Base-by-base conservation (phyloP, 2,888 invertebrate species). In the Patella ulyssiponensis region DNA sequence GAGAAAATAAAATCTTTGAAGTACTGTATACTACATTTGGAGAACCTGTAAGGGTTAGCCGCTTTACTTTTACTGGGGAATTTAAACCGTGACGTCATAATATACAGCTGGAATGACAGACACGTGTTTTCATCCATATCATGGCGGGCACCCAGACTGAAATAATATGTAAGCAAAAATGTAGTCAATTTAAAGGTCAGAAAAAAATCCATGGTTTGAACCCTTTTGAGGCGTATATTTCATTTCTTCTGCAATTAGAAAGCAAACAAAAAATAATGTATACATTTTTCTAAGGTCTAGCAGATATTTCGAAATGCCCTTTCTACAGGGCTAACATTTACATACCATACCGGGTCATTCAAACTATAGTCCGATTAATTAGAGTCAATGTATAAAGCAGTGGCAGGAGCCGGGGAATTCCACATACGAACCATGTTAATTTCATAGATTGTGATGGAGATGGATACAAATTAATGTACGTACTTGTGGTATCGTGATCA, bases 91-190 rank as follows among this genome's bases (percentile, higher is more conserved):
- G 84, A 80, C 72, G 84, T 84, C 84, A 84, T 84, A 52, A 84
- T 82, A 71, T 82, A 84, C 54, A 80, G 79, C 70, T 80, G 77
- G 71, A 80, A 80, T 69, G 82, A 77, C 64, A 81, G 77, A 20
- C 84, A 84, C 1, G 77, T 80, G 74, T 84, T 84, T n/a, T 80
- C 82, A 74, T 84, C 81, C 81, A 83, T 82, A 78, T 84, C 84
- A 71, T 84, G 84, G 0, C 82, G 74, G 1, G 84, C 80, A 12
- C 84, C 82, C 0, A 84, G 75, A 73, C 84, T 84, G 77, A 12
- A 77, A 58, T n/a, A 77, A 58, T n/a, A 14, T 9, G 23, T n/a
- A 71, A 20, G 14, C 27, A 3, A 64, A 9, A 51, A 53, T 33
- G 14, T 15, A 33, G 52, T 44, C 9, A 69, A 58, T 23, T 54